Conservation (phyloP, 2,113 vertebrate genomes). For the Dolichallabes microphthalmus region DNA sequence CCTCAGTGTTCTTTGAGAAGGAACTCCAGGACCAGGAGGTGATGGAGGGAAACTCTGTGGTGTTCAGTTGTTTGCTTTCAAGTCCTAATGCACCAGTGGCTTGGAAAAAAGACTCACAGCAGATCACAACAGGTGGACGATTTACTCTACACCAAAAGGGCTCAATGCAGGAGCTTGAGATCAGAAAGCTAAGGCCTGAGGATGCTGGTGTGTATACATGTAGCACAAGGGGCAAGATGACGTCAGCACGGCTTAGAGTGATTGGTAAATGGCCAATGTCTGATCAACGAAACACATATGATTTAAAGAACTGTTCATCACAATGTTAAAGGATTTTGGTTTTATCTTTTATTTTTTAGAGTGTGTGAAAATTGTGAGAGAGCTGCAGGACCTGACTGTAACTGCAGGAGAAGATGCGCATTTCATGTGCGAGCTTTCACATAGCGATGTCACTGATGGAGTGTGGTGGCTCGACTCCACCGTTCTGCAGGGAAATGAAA, state of each 20-base stretch:
- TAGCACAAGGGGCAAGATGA: slow-evolving; percentile 79
- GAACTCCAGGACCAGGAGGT: slow-evolving; percentile 68
- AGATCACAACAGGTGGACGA: slow-evolving; percentile 71
- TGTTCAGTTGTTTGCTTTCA: slow-evolving; percentile 71
- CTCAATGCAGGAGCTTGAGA: slow-evolving; percentile 72
- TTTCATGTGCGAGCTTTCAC: slow-evolving; percentile 86
- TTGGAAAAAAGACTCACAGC: slow-evolving; percentile 71
- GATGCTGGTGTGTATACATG: slow-evolving; percentile 87
- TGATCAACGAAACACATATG: not conserved
- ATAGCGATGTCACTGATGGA: slow-evolving; percentile 77
- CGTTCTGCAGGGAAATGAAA: slow-evolving; percentile 83
- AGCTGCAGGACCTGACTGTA: slow-evolving; percentile 78
- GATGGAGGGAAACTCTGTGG: slow-evolving; percentile 67
- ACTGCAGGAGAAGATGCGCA: slow-evolving; percentile 85
- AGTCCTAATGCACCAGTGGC: slow-evolving; percentile 71
- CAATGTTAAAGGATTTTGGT: not conserved
- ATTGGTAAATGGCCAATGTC: slow-evolving; percentile 73
- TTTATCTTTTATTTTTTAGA: slow-evolving; percentile 63
- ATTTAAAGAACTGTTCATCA: not conserved
- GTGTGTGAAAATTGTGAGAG: slow-evolving; percentile 75
- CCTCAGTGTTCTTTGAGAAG: slow-evolving; percentile 76
- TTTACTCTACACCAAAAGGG: slow-evolving; percentile 77
- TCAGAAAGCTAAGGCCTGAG: slow-evolving; percentile 70
- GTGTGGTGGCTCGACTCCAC: slow-evolving; percentile 85
- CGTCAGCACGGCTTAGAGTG: slow-evolving; percentile 76